Base-by-base conservation (phyloP, 2,888 invertebrate genomes). In the Silvanus unidentatus region DNA sequence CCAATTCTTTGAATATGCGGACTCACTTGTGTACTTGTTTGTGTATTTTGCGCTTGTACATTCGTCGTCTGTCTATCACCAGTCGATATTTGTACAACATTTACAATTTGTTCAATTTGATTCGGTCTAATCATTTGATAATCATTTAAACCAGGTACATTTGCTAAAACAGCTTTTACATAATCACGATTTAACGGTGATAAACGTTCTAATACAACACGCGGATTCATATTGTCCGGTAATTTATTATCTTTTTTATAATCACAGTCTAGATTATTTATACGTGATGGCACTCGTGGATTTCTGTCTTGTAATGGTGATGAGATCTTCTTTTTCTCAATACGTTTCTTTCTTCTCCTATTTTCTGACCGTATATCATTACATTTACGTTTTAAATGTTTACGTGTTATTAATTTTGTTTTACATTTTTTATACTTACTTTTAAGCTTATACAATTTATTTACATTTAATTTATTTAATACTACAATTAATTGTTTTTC, bases 41-140 rank as follows among this genome's bases (percentile, higher is more conserved):
- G 70, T 6, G 68, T 62, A 53, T 62, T 68, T 39, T 61, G 65
- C 29, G 59, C 54, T 3, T 62, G 55, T 16, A 57, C 62, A 44
- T 54, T 60, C 4, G 64, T 55, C 4, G 62, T 57, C 12, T 59
- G 44, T 40, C 66, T 52, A 10, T 63, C 60, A n/a, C 68, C 68
- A 4, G 61, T 55, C 8, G 69, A 63, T 27, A 71, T 59, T 54
- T 73, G 72, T 10, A 72, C 71, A 1, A 73, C 71, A 53, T 72
- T 70, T 5, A 73, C 70, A 11, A 71, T 65, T 12, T 63, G 64
- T 45, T 68, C 57, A 2, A 66, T 64, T 60, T 73, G 65, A 58
- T 72, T 47, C 1, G 82, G 82, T 30, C 75, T 72, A 48, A 84
- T 75, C 72, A 79, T 78, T 48, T 80, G 79, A 37, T 77, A 68